Conservation (phyloP, 2,888 invertebrate species). For the Plebejus melissa region DNA sequence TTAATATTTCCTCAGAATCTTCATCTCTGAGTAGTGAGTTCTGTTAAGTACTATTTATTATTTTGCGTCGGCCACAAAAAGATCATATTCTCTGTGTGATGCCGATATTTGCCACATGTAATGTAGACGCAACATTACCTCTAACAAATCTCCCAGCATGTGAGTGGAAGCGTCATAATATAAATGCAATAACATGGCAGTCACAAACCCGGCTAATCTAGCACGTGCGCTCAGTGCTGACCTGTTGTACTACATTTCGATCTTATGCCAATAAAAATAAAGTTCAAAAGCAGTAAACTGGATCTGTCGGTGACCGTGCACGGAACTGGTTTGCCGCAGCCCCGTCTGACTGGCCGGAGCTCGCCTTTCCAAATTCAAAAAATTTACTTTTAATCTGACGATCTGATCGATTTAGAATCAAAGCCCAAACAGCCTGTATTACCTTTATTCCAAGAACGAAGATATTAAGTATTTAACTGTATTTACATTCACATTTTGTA, state of each 20-base stretch:
- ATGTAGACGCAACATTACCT: slow-evolving; percentile 13
- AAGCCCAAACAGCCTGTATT: slow-evolving; percentile 3
- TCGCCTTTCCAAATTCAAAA: slow-evolving; percentile 16
- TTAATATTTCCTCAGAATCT: neutral
- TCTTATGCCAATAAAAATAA: neutral
- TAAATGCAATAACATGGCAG: slow-evolving; percentile 45
- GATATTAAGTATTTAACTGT: neutral
- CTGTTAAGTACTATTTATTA: neutral
- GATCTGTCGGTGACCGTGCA: neutral
- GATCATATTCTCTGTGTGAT: neutral
- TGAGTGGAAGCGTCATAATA: slow-evolving; percentile 30
- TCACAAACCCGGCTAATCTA: slow-evolving; percentile 53
- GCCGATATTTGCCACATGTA: neutral
- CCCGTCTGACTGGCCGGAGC: neutral
- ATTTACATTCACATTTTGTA: neutral
- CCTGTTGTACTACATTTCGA: neutral
- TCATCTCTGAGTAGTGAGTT: neutral
- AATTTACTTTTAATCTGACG: neutral
- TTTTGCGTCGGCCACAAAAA: neutral
- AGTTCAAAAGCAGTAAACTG: neutral
- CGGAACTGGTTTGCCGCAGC: slow-evolving; percentile 5
- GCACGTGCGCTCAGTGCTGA: slow-evolving; percentile 50
- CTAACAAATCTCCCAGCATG: slow-evolving; percentile 33
- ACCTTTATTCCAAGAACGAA: neutral
- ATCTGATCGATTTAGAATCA: slow-evolving; percentile 10